Evolutionary conservation across 64 coral and sea anemone species (phyloP).

Genomic region (Pocillopora damicornis): DNA sequence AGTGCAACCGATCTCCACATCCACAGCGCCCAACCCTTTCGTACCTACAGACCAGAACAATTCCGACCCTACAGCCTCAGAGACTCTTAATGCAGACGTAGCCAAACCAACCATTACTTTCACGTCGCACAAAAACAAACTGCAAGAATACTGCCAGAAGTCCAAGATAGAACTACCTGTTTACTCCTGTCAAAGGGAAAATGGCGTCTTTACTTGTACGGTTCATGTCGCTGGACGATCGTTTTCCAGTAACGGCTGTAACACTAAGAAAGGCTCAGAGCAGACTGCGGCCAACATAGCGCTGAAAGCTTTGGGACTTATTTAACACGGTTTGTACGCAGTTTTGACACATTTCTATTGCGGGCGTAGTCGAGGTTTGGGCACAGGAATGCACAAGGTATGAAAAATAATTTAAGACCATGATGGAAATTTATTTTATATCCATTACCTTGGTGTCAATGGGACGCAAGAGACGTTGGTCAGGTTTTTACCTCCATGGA

Average conservation of each 20-base stretch:
- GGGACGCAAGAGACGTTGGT: no score
- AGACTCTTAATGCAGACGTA: background rate
- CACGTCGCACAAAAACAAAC: conserved; percentile 83
- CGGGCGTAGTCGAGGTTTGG: background rate
- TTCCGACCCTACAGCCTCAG: background rate
- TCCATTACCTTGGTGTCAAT: background rate
- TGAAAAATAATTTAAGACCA: background rate
- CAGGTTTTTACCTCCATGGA: background rate
- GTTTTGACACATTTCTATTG: background rate
- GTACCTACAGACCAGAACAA: background rate
- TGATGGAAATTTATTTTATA: background rate
- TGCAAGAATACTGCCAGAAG: conserved; percentile 95
- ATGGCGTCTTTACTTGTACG: conserved; percentile 50
- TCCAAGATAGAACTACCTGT: conserved; percentile 63
- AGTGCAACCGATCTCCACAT: background rate
- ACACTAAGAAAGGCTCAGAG: conserved; percentile 90
- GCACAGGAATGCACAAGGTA: background rate
- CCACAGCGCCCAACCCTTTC: background rate
- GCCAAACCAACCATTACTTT: background rate
- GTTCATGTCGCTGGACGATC: conserved; percentile 61
- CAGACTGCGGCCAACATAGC: conserved; percentile 84
- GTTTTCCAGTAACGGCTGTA: conserved; percentile 57
- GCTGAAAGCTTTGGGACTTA: conserved; percentile 61
- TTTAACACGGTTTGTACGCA: conserved; percentile 17
- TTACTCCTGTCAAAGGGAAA: conserved; percentile 62